Percentiles rank a stretch among this genome's conserved stretches.
Evolutionary conservation across 2,888 invertebrate genomes (phyloP).

Genomic region (Ophioninae sp.): DNA sequence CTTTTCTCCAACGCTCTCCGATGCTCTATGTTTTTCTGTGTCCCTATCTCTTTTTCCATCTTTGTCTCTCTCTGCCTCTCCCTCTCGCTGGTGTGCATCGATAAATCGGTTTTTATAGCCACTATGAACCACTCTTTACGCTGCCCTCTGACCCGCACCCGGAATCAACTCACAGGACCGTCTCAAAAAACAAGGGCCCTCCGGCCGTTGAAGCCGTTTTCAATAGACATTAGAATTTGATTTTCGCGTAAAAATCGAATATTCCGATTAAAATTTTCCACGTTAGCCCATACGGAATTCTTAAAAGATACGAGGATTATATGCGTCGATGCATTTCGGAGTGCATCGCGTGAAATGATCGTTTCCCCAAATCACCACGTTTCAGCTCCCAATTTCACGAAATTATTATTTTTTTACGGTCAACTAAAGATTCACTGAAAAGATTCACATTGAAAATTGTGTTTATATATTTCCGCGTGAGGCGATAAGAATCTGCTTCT

Average conservation of each 20-base stretch:
- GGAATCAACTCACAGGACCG: not conserved
- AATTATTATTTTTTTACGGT: too few relatives aligned
- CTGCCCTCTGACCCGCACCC: constrained; percentile 17
- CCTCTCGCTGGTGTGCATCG: constrained; percentile 23
- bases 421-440: too few relatives aligned
- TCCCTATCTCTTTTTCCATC: constrained; percentile 1
- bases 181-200: constrained; percentile 7
- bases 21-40: not conserved
- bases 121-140: constrained; percentile 13
- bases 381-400: too few relatives aligned
- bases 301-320: too few relatives aligned
- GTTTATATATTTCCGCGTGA: not conserved
- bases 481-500: not conserved
- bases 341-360: too few relatives aligned
- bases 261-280: not conserved
- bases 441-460: not conserved
- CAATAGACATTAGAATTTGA: constrained; percentile 6
- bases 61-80: constrained; percentile 11
- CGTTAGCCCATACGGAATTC: not conserved
- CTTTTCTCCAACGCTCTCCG: too few relatives aligned
- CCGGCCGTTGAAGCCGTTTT: not conserved
- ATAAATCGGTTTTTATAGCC: constrained; percentile 31
- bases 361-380: too few relatives aligned
- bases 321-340: too few relatives aligned
- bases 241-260: not conserved